These are phyloP conservation scores for Myotis daubentonii DNA, from an alignment of 2,797 vertebrate genomes.

Conservation along the genomic window DNA sequence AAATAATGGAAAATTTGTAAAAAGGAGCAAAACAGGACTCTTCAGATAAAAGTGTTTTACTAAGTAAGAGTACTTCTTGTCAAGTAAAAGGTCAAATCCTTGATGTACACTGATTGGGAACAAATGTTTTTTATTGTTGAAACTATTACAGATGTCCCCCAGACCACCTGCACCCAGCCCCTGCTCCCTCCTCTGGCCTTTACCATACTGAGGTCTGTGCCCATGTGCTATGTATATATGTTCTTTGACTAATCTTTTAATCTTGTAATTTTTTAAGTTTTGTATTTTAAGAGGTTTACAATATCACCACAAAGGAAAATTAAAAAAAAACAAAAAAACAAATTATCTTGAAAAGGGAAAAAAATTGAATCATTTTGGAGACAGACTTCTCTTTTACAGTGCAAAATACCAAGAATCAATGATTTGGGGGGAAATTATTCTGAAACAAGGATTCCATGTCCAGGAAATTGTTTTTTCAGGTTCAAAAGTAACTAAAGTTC, in stretches of 20 bases:
- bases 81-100: not conserved
- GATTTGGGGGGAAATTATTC: not conserved
- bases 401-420: not conserved
- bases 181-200: not conserved
- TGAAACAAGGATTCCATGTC: not conserved
- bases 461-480: not conserved
- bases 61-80: not conserved
- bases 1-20: not conserved
- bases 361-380: not conserved
- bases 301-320: not conserved
- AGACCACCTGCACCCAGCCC: not conserved
- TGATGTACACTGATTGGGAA: not conserved
- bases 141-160: not conserved
- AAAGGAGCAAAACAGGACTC: not conserved
- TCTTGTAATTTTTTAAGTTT: not conserved
- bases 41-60: not conserved
- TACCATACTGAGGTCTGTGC: not conserved
- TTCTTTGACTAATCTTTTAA: not conserved
- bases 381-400: not conserved
- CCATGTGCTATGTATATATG: not conserved
- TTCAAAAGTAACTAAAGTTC: constrained; percentile 7
- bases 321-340: not conserved
- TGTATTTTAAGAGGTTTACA: constrained; percentile 1
- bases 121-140: not conserved
- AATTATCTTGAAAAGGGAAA: not conserved